Conservation (phyloP, 2,888 invertebrate species). For the Drosophila barbarae region DNA sequence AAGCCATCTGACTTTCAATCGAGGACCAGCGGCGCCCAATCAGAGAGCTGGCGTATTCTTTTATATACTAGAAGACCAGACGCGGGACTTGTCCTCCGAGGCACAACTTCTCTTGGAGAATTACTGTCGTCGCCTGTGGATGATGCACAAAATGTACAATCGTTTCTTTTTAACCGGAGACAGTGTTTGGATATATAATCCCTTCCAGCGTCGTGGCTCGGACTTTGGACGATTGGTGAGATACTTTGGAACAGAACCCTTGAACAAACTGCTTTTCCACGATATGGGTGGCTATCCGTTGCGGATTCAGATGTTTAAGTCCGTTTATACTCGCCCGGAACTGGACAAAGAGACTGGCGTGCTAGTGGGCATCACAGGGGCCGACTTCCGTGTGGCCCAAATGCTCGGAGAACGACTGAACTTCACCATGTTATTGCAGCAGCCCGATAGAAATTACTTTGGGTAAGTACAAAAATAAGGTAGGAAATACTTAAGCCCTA, state of each 20-base stretch:
- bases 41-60: conserved; percentile 62
- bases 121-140: conserved; percentile 65
- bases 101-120: conserved; percentile 45
- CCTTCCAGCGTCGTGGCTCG: conserved; percentile 51
- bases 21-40: conserved; percentile 44
- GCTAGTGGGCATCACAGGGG: conserved; percentile 63
- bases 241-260: conserved; percentile 48
- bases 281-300: conserved; percentile 78
- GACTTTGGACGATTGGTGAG: conserved; percentile 60
- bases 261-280: conserved; percentile 64
- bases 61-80: conserved; percentile 55
- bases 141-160: conserved; percentile 55
- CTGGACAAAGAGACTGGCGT: conserved; percentile 54
- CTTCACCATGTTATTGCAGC: conserved; percentile 71
- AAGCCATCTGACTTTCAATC: conserved; percentile 41
- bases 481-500: background rate
- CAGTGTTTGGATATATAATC: conserved; percentile 70
- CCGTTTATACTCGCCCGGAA: conserved; percentile 74
- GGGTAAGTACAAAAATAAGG: conserved; percentile 63
- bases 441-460: conserved; percentile 75
- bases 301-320: conserved; percentile 77
- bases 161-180: conserved; percentile 60
- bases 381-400: conserved; percentile 74
- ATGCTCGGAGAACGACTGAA: conserved; percentile 72
- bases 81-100: conserved; percentile 7